Base-by-base conservation (phyloP, 1,140 invertebrate genomes). In the Aethina tumida region DNA sequence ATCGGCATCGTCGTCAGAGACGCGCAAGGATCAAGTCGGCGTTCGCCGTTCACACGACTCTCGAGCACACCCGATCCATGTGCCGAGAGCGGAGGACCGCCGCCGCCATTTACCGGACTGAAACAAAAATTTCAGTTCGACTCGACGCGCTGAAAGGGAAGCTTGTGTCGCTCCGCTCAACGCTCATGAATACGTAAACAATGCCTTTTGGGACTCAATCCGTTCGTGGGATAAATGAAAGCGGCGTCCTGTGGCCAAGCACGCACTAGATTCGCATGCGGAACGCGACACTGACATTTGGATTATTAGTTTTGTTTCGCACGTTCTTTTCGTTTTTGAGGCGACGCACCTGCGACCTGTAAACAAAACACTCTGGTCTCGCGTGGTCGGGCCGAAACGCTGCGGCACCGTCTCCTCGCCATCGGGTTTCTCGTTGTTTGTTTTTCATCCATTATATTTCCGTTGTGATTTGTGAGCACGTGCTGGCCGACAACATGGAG, bases 81-180 rank as follows among this genome's bases (percentile, higher is more conserved):
- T 1, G 6, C 35, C 41, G 41, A 45, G 14, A 31, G 10, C 19
- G n/a, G n/a, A 35, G 20, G 21, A 24, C 15, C 8, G 9, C 12
- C 16, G 4, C 33, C 41, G 40, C 45, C 40, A 39, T 43, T 47
- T 47, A 43, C 41, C 40, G 31, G 40, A 43, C 35, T 37, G 28
- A 14, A 39, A 30, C n/a, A 2, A 5, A 16, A 3, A 4, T 1
- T 27, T 36, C 45, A 47, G 45, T 47, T 47, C 29, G 40, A 26
- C 28, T 19, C 21, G 39, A 27, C 22, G 5, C 17, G 35, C 9
- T 3, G 20, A 2, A 10, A n/a, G 40, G 22, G 24, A 10, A 24
- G 29, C 24, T 21, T 27, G 13, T 32, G 9, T 9, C 15, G 5
- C 31, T 19, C 22, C 25, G 21, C 28, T 21, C 6, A 26, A n/a